phyloP scores from a whole-genome alignment of 2,797 vertebrate species.

The Enteromius unitaeniatus region DNA sequence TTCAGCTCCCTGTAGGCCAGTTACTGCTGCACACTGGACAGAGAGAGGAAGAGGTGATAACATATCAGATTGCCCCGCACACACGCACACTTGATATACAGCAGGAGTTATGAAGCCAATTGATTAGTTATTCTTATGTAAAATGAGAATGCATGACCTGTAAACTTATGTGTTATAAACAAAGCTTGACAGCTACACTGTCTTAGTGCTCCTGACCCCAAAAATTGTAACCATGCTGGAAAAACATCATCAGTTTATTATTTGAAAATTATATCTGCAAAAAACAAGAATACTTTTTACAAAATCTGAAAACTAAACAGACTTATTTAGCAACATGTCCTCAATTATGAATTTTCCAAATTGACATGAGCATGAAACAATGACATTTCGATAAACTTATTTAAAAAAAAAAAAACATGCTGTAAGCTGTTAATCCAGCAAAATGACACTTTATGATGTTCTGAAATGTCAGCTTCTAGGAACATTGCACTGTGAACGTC shows the following conservation, averaged over 20 bases:
- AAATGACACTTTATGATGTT: constrained; percentile 49
- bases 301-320: neutral
- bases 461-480: constrained; percentile 61
- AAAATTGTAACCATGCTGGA: constrained; percentile 28
- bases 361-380: neutral
- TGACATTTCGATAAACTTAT: constrained; percentile 23
- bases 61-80: constrained; percentile 55
- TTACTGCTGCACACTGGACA: constrained; percentile 72
- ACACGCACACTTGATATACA: constrained; percentile 67
- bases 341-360: neutral
- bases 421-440: constrained; percentile 39
- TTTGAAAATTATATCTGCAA: neutral
- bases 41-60: constrained; percentile 73
- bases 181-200: constrained; percentile 17
- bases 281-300: neutral
- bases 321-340: neutral
- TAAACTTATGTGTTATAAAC: constrained; percentile 33
- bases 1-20: constrained; percentile 68
- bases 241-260: neutral
- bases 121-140: constrained; percentile 38
- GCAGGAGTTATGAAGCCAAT: constrained; percentile 59
- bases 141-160: constrained; percentile 20
- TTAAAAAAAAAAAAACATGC: constrained; percentile 2
- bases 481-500: constrained; percentile 61
- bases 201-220: constrained; percentile 24